A percentile compares a stretch with the other conserved stretches of the same genome.
Evolutionary conservation across 2,797 vertebrate species (phyloP).

Genomic region (Coregonus sp.): DNA sequence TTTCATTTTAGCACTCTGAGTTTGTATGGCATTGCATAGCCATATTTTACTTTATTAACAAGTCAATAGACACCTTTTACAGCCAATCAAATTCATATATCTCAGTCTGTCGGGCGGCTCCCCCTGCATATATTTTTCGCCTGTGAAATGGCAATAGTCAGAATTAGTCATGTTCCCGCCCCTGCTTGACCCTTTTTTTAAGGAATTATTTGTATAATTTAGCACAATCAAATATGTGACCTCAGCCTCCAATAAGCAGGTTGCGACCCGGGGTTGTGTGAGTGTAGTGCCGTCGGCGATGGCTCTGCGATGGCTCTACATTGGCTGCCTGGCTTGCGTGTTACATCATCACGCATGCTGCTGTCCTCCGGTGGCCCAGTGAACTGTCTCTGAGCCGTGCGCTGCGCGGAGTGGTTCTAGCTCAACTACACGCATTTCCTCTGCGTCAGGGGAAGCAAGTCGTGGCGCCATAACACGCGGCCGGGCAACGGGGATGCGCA

Average conservation of each 20-base stretch:
- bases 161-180: not conserved
- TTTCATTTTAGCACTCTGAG: not conserved
- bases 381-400: conserved; percentile 62
- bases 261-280: conserved; percentile 7
- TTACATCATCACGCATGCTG: conserved; percentile 77
- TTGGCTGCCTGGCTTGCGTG: conserved; percentile 50
- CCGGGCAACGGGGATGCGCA: not conserved
- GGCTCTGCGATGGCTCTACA: not conserved
- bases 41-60: not conserved
- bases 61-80: not conserved
- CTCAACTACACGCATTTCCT: conserved; percentile 59
- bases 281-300: not conserved
- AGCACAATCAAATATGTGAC: conserved; percentile 20
- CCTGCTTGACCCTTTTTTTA: not conserved
- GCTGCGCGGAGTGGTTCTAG: conserved; percentile 58
- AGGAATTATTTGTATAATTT: not conserved
- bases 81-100: not conserved
- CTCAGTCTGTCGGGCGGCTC: not conserved
- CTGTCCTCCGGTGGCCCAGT: conserved; percentile 77
- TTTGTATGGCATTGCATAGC: not conserved
- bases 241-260: conserved; percentile 13
- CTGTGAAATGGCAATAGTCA: not conserved
- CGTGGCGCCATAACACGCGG: not conserved
- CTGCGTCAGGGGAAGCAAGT: conserved; percentile 41
- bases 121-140: not conserved